A percentile compares a stretch with the other conserved stretches of the same genome.
phyloP scores from a whole-genome alignment of 1,140 invertebrate species.

The Epicauta chinensis region DNA sequence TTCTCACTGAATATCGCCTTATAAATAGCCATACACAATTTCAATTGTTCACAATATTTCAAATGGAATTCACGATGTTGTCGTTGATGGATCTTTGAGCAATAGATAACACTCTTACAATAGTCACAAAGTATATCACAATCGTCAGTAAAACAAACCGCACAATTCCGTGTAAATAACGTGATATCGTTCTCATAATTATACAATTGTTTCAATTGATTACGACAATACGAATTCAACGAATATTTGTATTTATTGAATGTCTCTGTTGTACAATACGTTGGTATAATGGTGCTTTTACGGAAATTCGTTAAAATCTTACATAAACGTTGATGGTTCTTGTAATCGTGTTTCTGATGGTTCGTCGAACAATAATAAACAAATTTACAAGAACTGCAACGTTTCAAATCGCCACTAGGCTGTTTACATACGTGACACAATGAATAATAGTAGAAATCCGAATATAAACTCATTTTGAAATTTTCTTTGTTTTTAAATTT shows the following conservation, averaged over 20 bases:
- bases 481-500: no score
- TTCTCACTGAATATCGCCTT: slow-evolving; percentile 1
- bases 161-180: slow-evolving; percentile 17
- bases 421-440: slow-evolving; percentile 8
- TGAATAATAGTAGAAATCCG: slow-evolving; percentile 5
- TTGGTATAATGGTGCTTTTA: not conserved
- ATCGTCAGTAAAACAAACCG: slow-evolving; percentile 28
- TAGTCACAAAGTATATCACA: slow-evolving; percentile 25
- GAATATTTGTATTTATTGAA: slow-evolving; percentile 3
- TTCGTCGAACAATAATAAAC: not conserved
- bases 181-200: not conserved
- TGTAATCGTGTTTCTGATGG: slow-evolving; percentile 1
- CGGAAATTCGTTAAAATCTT: not conserved
- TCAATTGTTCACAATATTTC: slow-evolving; percentile 29
- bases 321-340: not conserved
- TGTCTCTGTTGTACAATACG: not conserved
- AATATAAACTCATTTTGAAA: no score
- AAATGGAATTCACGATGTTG: slow-evolving; percentile 24
- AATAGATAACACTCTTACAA: slow-evolving; percentile 36
- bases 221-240: not conserved
- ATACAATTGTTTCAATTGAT: not conserved
- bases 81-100: slow-evolving; percentile 29
- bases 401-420: not conserved
- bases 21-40: slow-evolving; percentile 23
- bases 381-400: not conserved